These are phyloP conservation scores for Diabrotica undecimpunctata DNA, from an alignment of 1,140 invertebrate genomes.

Conservation along the genomic window DNA sequence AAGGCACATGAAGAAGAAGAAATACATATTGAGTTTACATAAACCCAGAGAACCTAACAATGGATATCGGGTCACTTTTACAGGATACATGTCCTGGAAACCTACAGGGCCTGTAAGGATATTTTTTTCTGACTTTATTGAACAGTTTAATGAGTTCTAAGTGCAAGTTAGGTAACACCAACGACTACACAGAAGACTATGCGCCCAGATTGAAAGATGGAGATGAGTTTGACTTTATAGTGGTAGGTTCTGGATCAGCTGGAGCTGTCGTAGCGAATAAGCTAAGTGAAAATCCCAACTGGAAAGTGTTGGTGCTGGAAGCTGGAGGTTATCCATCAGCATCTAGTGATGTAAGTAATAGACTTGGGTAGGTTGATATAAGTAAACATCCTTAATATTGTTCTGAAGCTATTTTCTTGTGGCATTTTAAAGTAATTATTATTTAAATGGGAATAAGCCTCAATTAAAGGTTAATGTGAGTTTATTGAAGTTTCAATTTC, in stretches of 20 bases:
- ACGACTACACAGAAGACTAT: conserved; percentile 26
- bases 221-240: too few relatives aligned
- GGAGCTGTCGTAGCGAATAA: conserved; percentile 33
- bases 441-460: too few relatives aligned
- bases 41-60: too few relatives aligned
- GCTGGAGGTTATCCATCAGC: conserved; percentile 31
- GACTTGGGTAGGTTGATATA: too few relatives aligned
- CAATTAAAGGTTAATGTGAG: too few relatives aligned
- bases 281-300: conserved; percentile 14
- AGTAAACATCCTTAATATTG: too few relatives aligned
- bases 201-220: conserved; percentile 10
- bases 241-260: conserved; percentile 27
- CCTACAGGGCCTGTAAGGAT: conserved; percentile 25
- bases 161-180: conserved; percentile 21
- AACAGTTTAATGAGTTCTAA: conserved; percentile 25
- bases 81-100: conserved; percentile 21
- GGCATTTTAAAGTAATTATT: too few relatives aligned
- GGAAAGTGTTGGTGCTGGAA: conserved; percentile 35
- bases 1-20: too few relatives aligned
- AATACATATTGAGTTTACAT: too few relatives aligned
- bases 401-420: too few relatives aligned
- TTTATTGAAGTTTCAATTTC: too few relatives aligned
- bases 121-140: conserved; percentile 9
- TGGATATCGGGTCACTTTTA: too few relatives aligned
- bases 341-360: conserved; percentile 28